Conservation (phyloP, 64 coral and sea anemone genomes). For the Acropora yongei region DNA sequence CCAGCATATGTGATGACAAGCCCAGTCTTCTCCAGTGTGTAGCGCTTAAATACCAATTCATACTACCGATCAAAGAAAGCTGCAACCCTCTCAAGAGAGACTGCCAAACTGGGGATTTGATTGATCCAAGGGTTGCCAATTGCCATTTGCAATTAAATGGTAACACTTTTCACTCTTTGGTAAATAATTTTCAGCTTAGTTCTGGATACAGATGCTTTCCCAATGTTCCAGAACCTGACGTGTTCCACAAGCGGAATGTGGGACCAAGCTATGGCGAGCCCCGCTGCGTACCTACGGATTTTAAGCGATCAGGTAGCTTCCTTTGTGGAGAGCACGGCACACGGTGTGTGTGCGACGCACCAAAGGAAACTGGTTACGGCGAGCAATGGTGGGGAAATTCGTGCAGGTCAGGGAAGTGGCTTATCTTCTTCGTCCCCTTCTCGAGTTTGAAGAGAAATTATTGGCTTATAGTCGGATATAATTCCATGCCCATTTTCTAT, state of each 20-base stretch:
- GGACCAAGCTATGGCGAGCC: slow-evolving; percentile 37
- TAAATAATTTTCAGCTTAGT: slow-evolving; percentile 28
- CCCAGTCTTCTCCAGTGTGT: slow-evolving; percentile 85
- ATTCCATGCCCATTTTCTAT: too few relatives aligned
- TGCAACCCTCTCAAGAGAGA: slow-evolving; percentile 80
- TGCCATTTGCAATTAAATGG: slow-evolving; percentile 48
- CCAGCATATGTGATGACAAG: slow-evolving; percentile 72
- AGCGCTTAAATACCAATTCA: slow-evolving; percentile 85
- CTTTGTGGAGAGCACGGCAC: slow-evolving; percentile 88
- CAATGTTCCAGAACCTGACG: slow-evolving; percentile 33
- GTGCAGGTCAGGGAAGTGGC: slow-evolving; percentile 60
- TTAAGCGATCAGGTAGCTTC: slow-evolving; percentile 42
- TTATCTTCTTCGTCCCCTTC: background rate
- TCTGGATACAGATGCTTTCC: slow-evolving; percentile 60
- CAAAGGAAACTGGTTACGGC: slow-evolving; percentile 40
- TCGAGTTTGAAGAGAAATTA: too few relatives aligned
- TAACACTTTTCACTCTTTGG: slow-evolving; percentile 44
- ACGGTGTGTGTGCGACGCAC: slow-evolving; percentile 90
- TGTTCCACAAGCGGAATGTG: slow-evolving; percentile 78
- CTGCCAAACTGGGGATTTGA: slow-evolving; percentile 84
- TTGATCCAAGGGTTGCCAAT: slow-evolving; percentile 72
- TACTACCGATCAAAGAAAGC: slow-evolving; percentile 65
- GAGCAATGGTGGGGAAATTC: slow-evolving; percentile 56
- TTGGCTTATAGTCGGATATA: too few relatives aligned
- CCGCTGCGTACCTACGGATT: slow-evolving; percentile 16